Evolutionary conservation across 2,797 vertebrate species (phyloP), one percentile per base, ranked within the genome.

Genomic region (Epinephelus awoara): DNA sequence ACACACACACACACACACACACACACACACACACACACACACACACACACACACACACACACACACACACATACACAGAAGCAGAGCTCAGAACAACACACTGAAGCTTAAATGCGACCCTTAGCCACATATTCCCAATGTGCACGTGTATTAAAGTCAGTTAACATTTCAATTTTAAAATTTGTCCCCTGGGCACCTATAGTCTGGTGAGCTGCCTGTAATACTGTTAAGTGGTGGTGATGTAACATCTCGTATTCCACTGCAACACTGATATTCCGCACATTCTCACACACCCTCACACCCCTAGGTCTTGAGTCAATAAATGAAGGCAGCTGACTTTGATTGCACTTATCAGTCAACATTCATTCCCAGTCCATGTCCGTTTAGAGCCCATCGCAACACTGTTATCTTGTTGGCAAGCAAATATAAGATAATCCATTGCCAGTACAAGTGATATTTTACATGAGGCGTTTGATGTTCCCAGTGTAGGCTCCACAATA

Each of bases 321-420:
- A 88, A 89, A 79, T 84, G 85, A 75, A 87, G 72, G 79, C 85
- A 82, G 82, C 83, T 77, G 59, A 63, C 72, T 91, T 79, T 90
- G 88, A 93, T 89, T 91, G 77, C 75, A 82, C 83, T 90, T 91
- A 92, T 91, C 88, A 87, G 82, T 88, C 84, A 85, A 82, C 78
- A 75, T 86, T 84, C 89, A 86, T 77, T 85, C 84, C 82, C 72
- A 65, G 73, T 89, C 57, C 75, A 49, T 85, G 79, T 86, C 73
- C 73, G 73, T 90, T 84, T 77, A 85, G 70, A 25, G 2, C 50
- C 74, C 68, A 58, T 78, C 44, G 57, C 79, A 67, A 66, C 34
- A 67, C 55, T 66, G 73, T 88, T 84, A 79, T 85, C 82, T 80
- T 79, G 67, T 69, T 72, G 75, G 73, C 71, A 25, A 73, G 59